Evolutionary conservation across 2,797 vertebrate species (phyloP).

Genomic region (Rachycentron canadum): DNA sequence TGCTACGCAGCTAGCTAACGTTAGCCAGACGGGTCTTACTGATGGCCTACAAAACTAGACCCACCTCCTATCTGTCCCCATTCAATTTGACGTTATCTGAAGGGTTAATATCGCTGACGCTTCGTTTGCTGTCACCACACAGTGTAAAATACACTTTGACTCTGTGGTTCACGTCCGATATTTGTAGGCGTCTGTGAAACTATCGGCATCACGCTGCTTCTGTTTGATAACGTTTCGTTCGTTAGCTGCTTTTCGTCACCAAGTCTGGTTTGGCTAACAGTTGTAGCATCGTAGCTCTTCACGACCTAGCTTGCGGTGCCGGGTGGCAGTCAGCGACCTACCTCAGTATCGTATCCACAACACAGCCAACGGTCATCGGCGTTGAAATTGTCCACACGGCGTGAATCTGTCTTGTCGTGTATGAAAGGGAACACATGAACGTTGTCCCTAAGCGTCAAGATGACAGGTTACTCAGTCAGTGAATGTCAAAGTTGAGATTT

Average conservation of each 20-base stretch:
- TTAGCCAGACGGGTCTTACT: slow-evolving; percentile 70
- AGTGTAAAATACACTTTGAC: not conserved
- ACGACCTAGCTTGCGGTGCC: slow-evolving; percentile 17
- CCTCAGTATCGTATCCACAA: slow-evolving; percentile 62
- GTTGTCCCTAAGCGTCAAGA: not conserved
- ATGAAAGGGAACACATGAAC: not conserved
- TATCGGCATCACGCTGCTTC: too few species aligned
- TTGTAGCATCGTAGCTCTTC: slow-evolving; percentile 47
- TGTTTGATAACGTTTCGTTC: not conserved
- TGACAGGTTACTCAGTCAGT: not conserved
- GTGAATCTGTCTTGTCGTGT: slow-evolving; percentile 4
- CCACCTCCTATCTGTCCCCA: slow-evolving; percentile 50
- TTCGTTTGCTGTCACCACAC: not conserved
- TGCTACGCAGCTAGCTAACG: slow-evolving; percentile 36
- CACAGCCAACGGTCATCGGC: slow-evolving; percentile 39
- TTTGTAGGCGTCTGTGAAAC: too few species aligned
- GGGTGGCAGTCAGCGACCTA: slow-evolving; percentile 64
- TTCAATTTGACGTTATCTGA: slow-evolving; percentile 44
- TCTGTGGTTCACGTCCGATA: not conserved
- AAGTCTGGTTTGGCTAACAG: slow-evolving; percentile 36
- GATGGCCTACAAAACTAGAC: slow-evolving; percentile 63
- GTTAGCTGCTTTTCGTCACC: not conserved
- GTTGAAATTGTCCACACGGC: slow-evolving; percentile 29
- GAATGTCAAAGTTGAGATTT: slow-evolving; percentile 29
- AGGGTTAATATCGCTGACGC: not conserved